phyloP scores from a whole-genome alignment of 35 echinoderm and acorn worm genomes.

The Anneissia japonica region DNA sequence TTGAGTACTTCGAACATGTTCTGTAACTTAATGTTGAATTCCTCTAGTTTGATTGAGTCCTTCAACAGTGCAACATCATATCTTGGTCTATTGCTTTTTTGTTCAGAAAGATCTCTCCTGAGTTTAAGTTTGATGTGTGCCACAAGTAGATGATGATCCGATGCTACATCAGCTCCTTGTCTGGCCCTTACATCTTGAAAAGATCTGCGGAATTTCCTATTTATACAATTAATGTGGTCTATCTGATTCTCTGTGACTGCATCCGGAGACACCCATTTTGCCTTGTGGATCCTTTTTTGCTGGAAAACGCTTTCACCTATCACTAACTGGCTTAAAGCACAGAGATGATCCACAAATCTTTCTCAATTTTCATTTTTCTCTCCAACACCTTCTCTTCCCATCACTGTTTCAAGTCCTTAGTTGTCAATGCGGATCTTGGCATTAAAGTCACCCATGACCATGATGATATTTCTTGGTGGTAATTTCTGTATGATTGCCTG shows the following conservation, averaged over 20 bases:
- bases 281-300: conserved; percentile 22
- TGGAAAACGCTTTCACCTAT: conserved; percentile 13
- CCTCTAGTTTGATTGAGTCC: background rate
- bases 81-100: background rate
- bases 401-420: background rate
- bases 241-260: background rate
- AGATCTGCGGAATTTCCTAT: conserved; percentile 5
- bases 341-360: background rate
- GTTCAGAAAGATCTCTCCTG: background rate
- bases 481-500: background rate
- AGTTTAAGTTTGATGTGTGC: conserved; percentile 2
- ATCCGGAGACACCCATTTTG: conserved; percentile 25
- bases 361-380: conserved; percentile 7
- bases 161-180: conserved; percentile 24
- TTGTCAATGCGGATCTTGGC: background rate
- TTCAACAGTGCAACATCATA: background rate
- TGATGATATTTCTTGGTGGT: background rate
- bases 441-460: background rate
- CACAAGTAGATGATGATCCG: conserved; percentile 1
- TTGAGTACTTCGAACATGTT: conserved; percentile 12
- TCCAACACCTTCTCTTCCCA: background rate
- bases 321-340: background rate
- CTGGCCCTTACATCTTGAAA: background rate
- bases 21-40: conserved; percentile 1
- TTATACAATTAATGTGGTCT: background rate